phyloP scores from a whole-genome alignment of 2,113 vertebrate genomes.

The Cercocebus atys region DNA sequence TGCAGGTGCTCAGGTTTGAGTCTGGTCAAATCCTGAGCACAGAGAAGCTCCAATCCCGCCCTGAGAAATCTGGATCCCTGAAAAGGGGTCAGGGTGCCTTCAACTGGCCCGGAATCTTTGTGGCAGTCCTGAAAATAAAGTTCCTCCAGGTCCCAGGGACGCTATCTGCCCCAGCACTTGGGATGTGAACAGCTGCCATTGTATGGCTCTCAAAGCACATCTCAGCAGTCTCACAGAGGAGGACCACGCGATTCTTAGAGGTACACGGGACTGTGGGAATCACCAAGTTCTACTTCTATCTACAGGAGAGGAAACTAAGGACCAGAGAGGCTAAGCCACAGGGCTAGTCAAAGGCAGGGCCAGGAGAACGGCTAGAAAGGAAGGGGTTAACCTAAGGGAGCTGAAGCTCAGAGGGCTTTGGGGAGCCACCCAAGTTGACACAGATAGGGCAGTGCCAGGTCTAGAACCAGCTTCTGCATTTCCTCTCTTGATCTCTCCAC shows the following conservation, averaged over 20 bases:
- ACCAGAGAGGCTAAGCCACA: too few relatives aligned
- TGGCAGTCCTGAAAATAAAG: neutral
- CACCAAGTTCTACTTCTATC: neutral
- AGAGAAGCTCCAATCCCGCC: neutral
- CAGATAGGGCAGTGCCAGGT: neutral
- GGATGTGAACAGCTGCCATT: neutral
- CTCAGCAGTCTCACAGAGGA: neutral
- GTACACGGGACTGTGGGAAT: rapidly evolving
- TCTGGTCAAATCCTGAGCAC: too few relatives aligned
- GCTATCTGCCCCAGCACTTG: rapidly evolving
- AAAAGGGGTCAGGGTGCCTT: neutral
- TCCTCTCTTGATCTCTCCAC: neutral
- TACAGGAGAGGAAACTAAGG: neutral
- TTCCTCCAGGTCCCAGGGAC: neutral
- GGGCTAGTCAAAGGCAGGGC: neutral
- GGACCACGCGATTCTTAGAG: rapidly evolving
- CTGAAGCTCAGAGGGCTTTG: neutral
- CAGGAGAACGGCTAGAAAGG: neutral
- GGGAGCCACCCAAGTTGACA: neutral
- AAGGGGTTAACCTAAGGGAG: neutral
- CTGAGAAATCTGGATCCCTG: neutral
- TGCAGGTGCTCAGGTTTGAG: neutral
- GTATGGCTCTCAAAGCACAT: neutral
- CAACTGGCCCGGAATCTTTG: neutral
- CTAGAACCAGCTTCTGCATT: neutral